phyloP scores from a whole-genome alignment of 2,888 invertebrate genomes.

The Ceraclea dissimilis region DNA sequence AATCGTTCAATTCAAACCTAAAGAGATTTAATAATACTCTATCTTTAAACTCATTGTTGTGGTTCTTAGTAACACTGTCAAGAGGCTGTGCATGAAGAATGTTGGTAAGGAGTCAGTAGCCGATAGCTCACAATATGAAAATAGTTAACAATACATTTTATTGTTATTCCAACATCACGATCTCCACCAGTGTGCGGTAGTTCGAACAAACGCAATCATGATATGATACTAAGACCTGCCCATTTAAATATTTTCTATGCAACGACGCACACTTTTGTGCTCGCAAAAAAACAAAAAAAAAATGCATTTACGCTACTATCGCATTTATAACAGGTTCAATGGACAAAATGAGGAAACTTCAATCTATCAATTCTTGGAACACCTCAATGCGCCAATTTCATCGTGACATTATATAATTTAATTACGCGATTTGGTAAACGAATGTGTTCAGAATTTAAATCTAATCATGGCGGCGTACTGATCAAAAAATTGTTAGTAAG shows the following conservation, averaged over 20 bases:
- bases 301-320: too few relatives aligned
- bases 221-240: neutral
- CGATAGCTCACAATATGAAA: slow-evolving; percentile 2
- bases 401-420: too few relatives aligned
- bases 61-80: neutral
- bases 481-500: too few relatives aligned
- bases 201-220: neutral
- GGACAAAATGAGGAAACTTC: too few relatives aligned
- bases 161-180: slow-evolving; percentile 6
- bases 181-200: neutral
- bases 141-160: slow-evolving; percentile 1
- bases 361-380: too few relatives aligned
- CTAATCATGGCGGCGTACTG: too few relatives aligned
- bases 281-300: too few relatives aligned
- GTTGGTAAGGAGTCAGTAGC: slow-evolving; percentile 5
- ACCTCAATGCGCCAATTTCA: too few relatives aligned
- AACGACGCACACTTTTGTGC: neutral
- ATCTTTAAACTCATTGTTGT: neutral
- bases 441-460: too few relatives aligned
- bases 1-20: too few relatives aligned
- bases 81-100: neutral
- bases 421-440: too few relatives aligned
- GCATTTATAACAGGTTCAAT: too few relatives aligned
- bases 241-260: neutral
- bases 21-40: neutral